phyloP scores from a whole-genome alignment of 92 coral and sea anemone genomes.

The Paragorgia papillata region DNA sequence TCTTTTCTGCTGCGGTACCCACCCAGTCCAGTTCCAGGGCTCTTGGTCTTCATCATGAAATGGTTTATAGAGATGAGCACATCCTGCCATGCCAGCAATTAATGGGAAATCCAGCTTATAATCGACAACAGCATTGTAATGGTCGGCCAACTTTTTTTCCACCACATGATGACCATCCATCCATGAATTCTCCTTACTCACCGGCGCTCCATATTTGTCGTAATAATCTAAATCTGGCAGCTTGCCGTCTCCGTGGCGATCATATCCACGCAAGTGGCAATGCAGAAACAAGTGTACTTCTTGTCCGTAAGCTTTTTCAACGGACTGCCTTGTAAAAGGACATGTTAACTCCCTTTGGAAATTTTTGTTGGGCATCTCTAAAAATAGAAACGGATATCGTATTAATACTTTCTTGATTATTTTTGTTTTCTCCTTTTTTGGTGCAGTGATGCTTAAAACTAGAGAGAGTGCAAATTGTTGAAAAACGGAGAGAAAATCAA shows the following conservation, averaged over 20 bases:
- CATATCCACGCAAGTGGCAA: no score
- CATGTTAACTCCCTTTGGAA: slow-evolving; percentile 4
- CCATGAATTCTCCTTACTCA: slow-evolving; percentile 12
- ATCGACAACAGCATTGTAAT: not conserved
- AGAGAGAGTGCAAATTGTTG: no score
- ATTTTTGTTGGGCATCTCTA: not conserved
- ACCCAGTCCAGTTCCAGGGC: no score
- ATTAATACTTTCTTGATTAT: no score
- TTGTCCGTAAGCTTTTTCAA: slow-evolving; percentile 14
- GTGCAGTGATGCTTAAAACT: no score
- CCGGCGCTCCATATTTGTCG: no score
- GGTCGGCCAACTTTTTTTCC: slow-evolving; percentile 7
- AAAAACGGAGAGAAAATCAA: no score
- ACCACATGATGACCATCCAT: slow-evolving; percentile 30
- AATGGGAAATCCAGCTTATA: slow-evolving; percentile 2
- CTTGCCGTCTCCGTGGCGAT: no score
- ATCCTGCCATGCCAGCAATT: slow-evolving; percentile 23
- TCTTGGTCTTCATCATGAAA: not conserved
- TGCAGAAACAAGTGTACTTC: slow-evolving; percentile 28
- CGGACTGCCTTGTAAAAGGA: slow-evolving; percentile 7
- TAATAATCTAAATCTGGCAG: no score
- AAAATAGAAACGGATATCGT: no score
- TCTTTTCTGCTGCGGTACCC: not conserved
- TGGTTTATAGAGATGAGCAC: slow-evolving; percentile 10
- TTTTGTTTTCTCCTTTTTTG: no score